Evolutionary conservation across 2,888 invertebrate species (phyloP), one percentile per base, ranked within the genome.

Genomic region (Dione juno): DNA sequence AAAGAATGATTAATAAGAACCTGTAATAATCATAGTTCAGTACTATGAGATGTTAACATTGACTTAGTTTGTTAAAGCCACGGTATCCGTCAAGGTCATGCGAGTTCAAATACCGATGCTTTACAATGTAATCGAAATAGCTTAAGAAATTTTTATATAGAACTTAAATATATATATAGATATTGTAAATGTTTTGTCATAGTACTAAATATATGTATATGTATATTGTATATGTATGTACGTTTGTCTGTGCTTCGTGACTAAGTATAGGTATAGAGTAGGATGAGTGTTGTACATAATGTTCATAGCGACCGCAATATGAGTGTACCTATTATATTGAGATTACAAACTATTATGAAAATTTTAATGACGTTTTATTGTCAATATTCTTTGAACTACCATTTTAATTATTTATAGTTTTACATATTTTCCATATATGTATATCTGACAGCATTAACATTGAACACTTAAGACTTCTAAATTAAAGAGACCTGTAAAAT

Each of bases 341-440:
- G 66, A 74, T 72, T 76, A 76, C 74, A 74, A 57, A 65, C 59
- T 72, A 74, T 74, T 74, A 72, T 69, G 45, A 58, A 63, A 68
- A 67, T 69, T 59, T 73, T 61, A 41, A 35, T 67, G 50, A 61
- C 9, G 48, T 69, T 67, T 66, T 64, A 67, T 69, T 72, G 16
- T n/a, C n/a, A 64, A 41, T 35, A 28, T 0, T 41, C 6, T 45
- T 11, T 16, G 37, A 10, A 37, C 13, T n/a, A n/a, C n/a, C 16
- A 16, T 48, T 16, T 48, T 1, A 48, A 1, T 8, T 48, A 48
- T 3, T 48, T 48, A 9, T 16, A 28, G 28, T 28, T 28, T 28
- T 28, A 28, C 28, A 28, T 3, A 3, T 28, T 28, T 5, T 3
- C 28, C 5, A 28, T 28, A 28, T 28, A 28, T 28, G 28, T n/a